Conservation (phyloP, 1,140 invertebrate species). For the Zaprionus nigranus region DNA sequence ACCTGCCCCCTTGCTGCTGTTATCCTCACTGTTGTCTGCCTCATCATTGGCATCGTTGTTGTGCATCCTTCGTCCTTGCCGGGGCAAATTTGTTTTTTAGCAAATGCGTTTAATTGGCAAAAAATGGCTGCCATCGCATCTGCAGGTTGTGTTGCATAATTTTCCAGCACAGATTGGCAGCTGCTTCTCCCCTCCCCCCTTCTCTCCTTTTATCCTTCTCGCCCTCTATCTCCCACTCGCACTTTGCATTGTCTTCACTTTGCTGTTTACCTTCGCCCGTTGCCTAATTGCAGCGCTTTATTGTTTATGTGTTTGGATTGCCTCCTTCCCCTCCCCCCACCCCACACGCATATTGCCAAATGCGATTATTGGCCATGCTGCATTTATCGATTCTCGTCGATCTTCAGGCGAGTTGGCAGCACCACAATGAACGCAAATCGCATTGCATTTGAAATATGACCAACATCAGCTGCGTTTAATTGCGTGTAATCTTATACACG, state of each 20-base stretch:
- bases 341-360: conserved; percentile 1
- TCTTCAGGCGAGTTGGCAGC: conserved; percentile 25
- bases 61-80: conserved; percentile 8
- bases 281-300: conserved; percentile 40
- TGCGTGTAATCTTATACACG: neutral
- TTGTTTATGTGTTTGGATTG: conserved; percentile 1
- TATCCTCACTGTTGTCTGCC: conserved; percentile 42
- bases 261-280: conserved; percentile 2
- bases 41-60: conserved; percentile 52
- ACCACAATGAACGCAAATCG: conserved; percentile 2
- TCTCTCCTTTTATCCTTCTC: no score
- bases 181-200: neutral
- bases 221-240: neutral
- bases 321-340: conserved; percentile 2
- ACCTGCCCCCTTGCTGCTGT: conserved; percentile 38
- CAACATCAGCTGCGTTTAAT: conserved; percentile 16
- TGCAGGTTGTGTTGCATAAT: conserved; percentile 51
- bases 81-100: conserved; percentile 60
- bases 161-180: conserved; percentile 8
- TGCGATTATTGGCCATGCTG: conserved; percentile 25
- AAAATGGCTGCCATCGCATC: conserved; percentile 39
- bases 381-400: conserved; percentile 33
- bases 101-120: conserved; percentile 81
- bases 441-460: conserved; percentile 7
- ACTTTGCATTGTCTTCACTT: neutral